Conservation (phyloP, 2,113 vertebrate genomes). For the Gobiocypris rarus region DNA sequence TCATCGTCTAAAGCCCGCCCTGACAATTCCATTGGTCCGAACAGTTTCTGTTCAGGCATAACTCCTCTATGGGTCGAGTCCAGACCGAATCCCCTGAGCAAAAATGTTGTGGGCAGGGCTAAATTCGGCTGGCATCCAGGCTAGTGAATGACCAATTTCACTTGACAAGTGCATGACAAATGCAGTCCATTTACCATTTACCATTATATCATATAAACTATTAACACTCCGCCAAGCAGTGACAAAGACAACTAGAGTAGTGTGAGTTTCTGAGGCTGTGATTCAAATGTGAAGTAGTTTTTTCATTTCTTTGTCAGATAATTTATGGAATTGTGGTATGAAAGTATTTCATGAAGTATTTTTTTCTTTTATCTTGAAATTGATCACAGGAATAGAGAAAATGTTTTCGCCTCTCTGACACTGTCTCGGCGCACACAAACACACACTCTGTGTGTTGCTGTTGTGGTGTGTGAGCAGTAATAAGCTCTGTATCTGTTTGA, state of each 20-base stretch:
- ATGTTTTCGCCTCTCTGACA: background rate
- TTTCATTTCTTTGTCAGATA: background rate
- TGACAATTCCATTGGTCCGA: too few relatives aligned
- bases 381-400: background rate
- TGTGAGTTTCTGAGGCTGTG: background rate
- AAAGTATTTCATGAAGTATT: background rate
- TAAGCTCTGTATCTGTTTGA: conserved; percentile 68
- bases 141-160: too few relatives aligned
- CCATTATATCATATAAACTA: background rate
- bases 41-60: too few relatives aligned
- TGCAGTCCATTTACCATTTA: too few relatives aligned
- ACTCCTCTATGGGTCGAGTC: too few relatives aligned
- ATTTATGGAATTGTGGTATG: background rate
- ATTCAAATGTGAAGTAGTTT: background rate
- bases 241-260: background rate
- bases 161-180: too few relatives aligned
- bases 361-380: conserved; percentile 5
- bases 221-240: background rate
- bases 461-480: conserved; percentile 59
- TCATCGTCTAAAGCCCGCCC: too few relatives aligned
- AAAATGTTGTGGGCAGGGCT: too few relatives aligned
- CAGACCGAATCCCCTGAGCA: too few relatives aligned
- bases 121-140: too few relatives aligned
- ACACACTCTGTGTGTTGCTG: background rate
- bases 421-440: background rate